Evolutionary conservation across 35 echinoderm and acorn worm species (phyloP).

Genomic region (Chiridota heheva): DNA sequence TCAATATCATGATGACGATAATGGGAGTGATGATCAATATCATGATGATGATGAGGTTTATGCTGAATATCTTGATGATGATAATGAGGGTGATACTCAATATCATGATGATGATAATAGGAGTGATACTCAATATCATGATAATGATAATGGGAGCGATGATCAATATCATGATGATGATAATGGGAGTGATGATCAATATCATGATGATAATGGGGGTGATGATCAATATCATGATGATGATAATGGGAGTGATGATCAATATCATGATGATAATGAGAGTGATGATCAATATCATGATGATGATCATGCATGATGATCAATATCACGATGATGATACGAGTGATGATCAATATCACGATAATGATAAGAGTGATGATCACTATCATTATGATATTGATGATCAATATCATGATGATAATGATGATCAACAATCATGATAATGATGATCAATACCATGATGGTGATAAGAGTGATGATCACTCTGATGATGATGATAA

Average conservation of each 20-base stretch:
- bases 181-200: too few species aligned
- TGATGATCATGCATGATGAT: background rate
- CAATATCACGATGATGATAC: background rate
- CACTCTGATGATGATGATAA: too few species aligned
- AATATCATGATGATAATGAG: background rate
- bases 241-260: too few species aligned
- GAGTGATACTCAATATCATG: background rate
- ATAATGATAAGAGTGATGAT: background rate
- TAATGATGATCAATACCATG: background rate
- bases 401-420: background rate
- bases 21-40: too few species aligned
- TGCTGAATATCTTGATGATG: background rate
- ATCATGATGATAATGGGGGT: too few species aligned
- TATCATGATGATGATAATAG: constrained; percentile 1
- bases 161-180: background rate
- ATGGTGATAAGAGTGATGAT: background rate
- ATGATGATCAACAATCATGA: too few species aligned
- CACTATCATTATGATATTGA: background rate
- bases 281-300: background rate
- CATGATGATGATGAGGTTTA: background rate
- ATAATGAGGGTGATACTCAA: too few species aligned
- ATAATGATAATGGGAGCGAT: background rate
- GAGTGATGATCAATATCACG: background rate
- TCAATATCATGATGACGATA: background rate
- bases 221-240: background rate